Conservation (phyloP, 2,888 invertebrate species). For the Erynnis tages region DNA sequence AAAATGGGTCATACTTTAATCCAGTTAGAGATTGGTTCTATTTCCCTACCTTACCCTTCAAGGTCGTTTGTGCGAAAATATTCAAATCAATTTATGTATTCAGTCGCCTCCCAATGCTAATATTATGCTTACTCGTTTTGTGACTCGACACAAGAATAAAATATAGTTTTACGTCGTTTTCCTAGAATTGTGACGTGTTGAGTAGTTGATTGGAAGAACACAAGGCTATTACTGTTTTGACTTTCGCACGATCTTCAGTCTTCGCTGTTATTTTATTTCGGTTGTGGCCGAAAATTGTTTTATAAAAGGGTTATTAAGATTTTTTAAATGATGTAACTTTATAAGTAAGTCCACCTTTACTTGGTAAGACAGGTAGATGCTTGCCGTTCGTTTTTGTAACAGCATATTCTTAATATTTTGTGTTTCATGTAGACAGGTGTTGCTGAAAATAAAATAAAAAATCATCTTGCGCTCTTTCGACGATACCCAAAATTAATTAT, state of each 20-base stretch:
- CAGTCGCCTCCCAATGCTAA: constrained; percentile 28
- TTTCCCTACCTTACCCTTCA: background rate
- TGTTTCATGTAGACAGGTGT: too few relatives aligned
- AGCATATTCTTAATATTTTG: too few relatives aligned
- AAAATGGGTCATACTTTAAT: too few relatives aligned
- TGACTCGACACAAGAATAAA: constrained; percentile 27
- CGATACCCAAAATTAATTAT: too few relatives aligned
- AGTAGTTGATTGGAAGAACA: constrained; percentile 7
- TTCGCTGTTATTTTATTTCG: background rate
- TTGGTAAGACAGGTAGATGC: too few relatives aligned
- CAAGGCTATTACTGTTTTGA: constrained; percentile 15
- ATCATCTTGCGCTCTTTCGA: too few relatives aligned
- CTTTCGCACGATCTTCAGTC: constrained; percentile 16
- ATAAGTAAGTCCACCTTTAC: too few relatives aligned
- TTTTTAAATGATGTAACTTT: background rate
- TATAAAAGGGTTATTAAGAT: background rate
- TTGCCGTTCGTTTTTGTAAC: too few relatives aligned
- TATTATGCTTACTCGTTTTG: constrained; percentile 28
- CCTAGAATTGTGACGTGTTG: constrained; percentile 8
- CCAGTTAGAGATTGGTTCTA: too few relatives aligned
- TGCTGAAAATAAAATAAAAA: too few relatives aligned
- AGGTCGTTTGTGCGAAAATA: background rate
- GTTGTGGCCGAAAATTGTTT: background rate
- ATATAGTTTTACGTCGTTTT: constrained; percentile 1
- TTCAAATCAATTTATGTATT: constrained; percentile 32